phyloP scores from a whole-genome alignment of 2,888 invertebrate species.

The Pollenia angustigena region DNA sequence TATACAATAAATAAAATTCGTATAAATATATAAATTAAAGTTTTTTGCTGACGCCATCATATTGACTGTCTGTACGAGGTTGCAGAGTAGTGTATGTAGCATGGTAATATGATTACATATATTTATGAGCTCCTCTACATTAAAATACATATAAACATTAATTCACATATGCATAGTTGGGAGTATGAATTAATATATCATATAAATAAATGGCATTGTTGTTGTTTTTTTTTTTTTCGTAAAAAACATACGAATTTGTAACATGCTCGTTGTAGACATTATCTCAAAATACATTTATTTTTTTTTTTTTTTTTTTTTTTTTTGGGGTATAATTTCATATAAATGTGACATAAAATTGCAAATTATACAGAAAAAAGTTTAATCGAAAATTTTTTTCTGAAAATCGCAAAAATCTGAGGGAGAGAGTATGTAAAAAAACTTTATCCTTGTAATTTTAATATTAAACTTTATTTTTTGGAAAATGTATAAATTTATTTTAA shows the following conservation, averaged over 20 bases:
- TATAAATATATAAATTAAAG: background rate
- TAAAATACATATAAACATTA: background rate
- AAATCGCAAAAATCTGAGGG: background rate
- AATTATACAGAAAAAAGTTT: constrained; percentile 26
- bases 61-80: background rate
- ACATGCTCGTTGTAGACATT: background rate
- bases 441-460: too few relatives aligned
- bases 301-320: background rate
- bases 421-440: too few relatives aligned
- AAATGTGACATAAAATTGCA: constrained; percentile 66
- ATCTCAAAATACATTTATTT: constrained; percentile 18
- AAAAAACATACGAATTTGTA: constrained; percentile 1
- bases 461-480: too few relatives aligned
- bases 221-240: constrained; percentile 28
- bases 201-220: constrained; percentile 25
- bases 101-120: constrained; percentile 66
- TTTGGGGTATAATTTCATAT: constrained; percentile 42
- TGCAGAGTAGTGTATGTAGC: background rate
- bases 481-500: too few relatives aligned
- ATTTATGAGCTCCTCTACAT: constrained; percentile 52
- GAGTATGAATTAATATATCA: constrained; percentile 44
- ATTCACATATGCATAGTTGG: constrained; percentile 10
- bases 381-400: background rate
- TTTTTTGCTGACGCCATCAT: constrained; percentile 59
- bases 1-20: background rate